Evolutionary conservation across 2,888 invertebrate species (phyloP), one percentile per base, ranked within the genome.

Genomic region (Homarus gammarus): DNA sequence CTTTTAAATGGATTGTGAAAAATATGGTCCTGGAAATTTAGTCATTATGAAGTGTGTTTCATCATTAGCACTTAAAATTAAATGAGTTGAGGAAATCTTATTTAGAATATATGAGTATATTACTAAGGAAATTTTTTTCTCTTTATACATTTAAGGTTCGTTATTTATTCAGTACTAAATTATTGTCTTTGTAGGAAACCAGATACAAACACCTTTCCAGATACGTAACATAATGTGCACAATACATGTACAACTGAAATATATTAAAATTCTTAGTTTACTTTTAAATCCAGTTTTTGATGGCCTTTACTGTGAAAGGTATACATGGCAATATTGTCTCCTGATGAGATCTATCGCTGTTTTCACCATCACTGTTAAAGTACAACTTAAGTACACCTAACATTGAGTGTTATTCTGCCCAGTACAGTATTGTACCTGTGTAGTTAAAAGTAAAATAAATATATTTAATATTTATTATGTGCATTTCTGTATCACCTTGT

Each of bases 331-430:
- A 64, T 64, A 64, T 27, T 64, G n/a, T 64, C 64, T 64, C 64
- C 6, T 64, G n/a, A 64, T 64, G 64, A 64, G 64, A 64, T 64
- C 27, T 64, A 64, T 64, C 64, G 6, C 64, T 27, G 64, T 64
- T 64, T 64, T 64, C 64, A 64, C 64, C 64, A 3, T 64, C 64
- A 73, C 73, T 40, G 40, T 73, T 3, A 73, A 73, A 77, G 77
- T 77, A 77, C 77, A 77, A 77, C 77, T 44, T 44, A n/a, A 77
- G 77, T 77, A 77, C 77, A 77, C 44, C 49, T 44, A 44, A 40
- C 31, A 27, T 77, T 44, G 27, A 77, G 27, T 77, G 77, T 40
- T 40, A 18, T 64, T n/a, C 64, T 64, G 0, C 64, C 10, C 27
- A 75, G 44, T 75, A 44, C 38, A 27, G 56, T 78, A 22, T 51